Evolutionary conservation across 2,113 vertebrate species (phyloP).

Genomic region (Hymenochirus boettgeri): DNA sequence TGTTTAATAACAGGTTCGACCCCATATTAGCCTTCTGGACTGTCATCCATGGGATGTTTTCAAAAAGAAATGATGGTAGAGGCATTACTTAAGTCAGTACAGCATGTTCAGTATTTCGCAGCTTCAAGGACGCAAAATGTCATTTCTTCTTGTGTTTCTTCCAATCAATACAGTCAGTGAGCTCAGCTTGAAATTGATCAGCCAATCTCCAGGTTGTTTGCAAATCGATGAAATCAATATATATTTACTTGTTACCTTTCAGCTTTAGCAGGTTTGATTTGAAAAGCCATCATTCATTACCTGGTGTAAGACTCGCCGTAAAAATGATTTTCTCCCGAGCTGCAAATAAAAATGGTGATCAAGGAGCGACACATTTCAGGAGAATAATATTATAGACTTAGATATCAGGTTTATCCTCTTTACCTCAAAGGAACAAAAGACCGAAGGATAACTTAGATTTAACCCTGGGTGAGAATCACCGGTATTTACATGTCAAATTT

Average conservation of each 20-base stretch:
- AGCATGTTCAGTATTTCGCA: too few relatives aligned
- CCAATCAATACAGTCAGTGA: neutral
- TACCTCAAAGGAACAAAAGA: too few relatives aligned
- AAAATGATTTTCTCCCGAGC: neutral
- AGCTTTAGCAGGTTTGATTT: neutral
- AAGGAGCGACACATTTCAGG: neutral
- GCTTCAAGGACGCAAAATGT: neutral
- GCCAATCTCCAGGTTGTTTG: neutral
- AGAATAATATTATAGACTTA: neutral
- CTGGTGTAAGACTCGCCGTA: neutral
- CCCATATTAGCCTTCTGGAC: too few relatives aligned
- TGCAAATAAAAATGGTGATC: neutral
- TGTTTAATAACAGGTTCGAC: too few relatives aligned
- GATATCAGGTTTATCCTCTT: too few relatives aligned
- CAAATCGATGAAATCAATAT: neutral
- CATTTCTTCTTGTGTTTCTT: neutral
- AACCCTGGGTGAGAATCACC: too few relatives aligned
- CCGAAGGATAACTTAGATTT: too few relatives aligned
- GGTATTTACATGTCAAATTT: too few relatives aligned
- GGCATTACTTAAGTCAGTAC: too few relatives aligned
- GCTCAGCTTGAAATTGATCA: neutral
- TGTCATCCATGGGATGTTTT: too few relatives aligned
- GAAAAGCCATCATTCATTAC: neutral
- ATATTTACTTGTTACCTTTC: constrained; percentile 2
- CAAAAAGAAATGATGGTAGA: too few relatives aligned